Percentiles rank a stretch among this genome's conserved stretches.
phyloP scores from a whole-genome alignment of 2,797 vertebrate species.

The Chaetodon trifasciatus region DNA sequence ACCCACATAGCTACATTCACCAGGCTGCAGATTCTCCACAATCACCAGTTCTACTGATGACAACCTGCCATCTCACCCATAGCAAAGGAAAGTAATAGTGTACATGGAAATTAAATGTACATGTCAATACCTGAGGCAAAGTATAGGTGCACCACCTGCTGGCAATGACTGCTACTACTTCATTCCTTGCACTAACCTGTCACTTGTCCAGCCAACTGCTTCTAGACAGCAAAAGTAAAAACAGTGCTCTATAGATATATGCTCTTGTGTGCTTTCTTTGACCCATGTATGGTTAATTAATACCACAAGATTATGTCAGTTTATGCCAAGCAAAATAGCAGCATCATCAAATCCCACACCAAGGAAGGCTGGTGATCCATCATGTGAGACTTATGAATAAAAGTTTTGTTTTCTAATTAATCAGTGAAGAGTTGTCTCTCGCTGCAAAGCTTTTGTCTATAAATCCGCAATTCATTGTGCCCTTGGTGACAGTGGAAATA shows the following conservation, averaged over 20 bases:
- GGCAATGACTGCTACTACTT: too few species aligned
- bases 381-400: not conserved
- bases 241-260: not conserved
- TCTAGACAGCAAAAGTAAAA: too few species aligned
- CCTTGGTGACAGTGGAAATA: conserved; percentile 39
- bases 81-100: too few species aligned
- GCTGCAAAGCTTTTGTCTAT: not conserved
- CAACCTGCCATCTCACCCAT: too few species aligned
- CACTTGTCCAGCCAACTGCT: too few species aligned
- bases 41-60: too few species aligned
- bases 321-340: not conserved
- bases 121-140: too few species aligned
- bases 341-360: not conserved
- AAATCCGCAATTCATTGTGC: conserved; percentile 8
- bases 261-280: not conserved
- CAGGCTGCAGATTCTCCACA: too few species aligned
- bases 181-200: too few species aligned
- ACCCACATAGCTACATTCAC: too few species aligned
- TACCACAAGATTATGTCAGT: not conserved
- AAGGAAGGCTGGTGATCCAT: not conserved
- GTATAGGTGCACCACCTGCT: too few species aligned
- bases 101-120: too few species aligned
- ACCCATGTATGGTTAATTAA: not conserved
- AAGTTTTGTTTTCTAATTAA: not conserved
- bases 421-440: not conserved